Evolutionary conservation across 2,113 vertebrate species (phyloP).

Genomic region (Nycticebus coucang): DNA sequence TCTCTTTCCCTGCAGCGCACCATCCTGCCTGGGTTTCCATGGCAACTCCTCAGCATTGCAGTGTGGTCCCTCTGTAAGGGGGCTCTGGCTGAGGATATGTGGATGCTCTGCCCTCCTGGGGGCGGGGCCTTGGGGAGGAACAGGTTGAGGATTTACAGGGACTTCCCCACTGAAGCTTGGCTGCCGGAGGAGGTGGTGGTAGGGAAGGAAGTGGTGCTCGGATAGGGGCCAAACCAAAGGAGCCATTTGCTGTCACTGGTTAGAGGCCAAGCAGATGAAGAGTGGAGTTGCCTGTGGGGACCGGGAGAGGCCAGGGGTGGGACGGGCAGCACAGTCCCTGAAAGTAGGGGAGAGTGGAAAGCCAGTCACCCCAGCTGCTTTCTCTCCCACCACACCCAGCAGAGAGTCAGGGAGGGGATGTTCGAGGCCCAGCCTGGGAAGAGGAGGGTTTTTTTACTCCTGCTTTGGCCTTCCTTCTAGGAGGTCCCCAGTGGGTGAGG

Average conservation of each 20-base stretch:
- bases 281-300: background rate
- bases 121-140: background rate
- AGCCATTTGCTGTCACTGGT: slow-evolving; percentile 22
- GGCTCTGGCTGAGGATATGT: too few species aligned
- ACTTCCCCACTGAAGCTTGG: slow-evolving; percentile 15
- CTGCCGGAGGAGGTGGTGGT: background rate
- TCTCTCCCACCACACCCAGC: background rate
- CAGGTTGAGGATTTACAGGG: background rate
- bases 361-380: background rate
- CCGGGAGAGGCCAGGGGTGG: background rate
- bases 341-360: background rate
- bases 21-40: slow-evolving; percentile 88
- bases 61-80: slow-evolving; percentile 65
- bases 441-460: background rate
- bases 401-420: background rate
- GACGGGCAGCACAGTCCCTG: background rate
- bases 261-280: slow-evolving; percentile 19
- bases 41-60: slow-evolving; percentile 92
- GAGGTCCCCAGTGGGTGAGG: background rate
- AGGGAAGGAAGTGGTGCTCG: background rate
- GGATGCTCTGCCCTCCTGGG: slow-evolving; percentile 37
- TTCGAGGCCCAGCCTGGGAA: background rate
- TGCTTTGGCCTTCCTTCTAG: background rate
- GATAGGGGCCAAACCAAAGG: background rate
- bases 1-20: slow-evolving; percentile 24